These are phyloP conservation scores for Pararge aegeria DNA, from an alignment of 1,140 invertebrate species.

Conservation along the genomic window DNA sequence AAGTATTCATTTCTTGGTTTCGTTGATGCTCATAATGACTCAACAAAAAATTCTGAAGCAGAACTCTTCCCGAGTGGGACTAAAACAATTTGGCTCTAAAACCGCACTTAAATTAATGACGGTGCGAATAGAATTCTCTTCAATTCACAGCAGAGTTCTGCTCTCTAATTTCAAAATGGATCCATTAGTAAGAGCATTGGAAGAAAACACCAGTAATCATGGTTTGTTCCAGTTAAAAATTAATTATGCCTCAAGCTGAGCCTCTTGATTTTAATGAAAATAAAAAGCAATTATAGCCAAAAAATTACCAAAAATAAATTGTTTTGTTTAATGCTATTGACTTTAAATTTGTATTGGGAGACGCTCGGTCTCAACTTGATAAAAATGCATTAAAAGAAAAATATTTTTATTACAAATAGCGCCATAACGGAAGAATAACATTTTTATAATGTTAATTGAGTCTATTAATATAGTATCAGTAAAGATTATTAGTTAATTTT, in stretches of 20 bases:
- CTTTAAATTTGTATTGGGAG: too few relatives aligned
- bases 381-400: too few relatives aligned
- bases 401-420: too few relatives aligned
- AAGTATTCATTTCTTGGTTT: background rate
- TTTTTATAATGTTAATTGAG: too few relatives aligned
- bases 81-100: conserved; percentile 9
- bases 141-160: conserved; percentile 2
- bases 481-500: too few relatives aligned
- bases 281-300: background rate
- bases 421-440: too few relatives aligned
- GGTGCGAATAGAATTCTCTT: conserved; percentile 6
- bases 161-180: conserved; percentile 5
- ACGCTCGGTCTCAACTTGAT: too few relatives aligned
- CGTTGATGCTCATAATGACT: conserved; percentile 1
- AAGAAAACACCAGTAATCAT: background rate
- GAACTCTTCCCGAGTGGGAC: background rate
- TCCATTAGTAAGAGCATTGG: conserved; percentile 4
- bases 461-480: too few relatives aligned
- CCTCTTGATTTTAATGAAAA: background rate
- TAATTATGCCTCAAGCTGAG: background rate
- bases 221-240: background rate
- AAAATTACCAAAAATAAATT: too few relatives aligned
- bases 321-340: too few relatives aligned
- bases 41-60: conserved; percentile 6
- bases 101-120: conserved; percentile 8